Evolutionary conservation across 1,140 invertebrate genomes (phyloP).

Genomic region (Bombus breviceps): DNA sequence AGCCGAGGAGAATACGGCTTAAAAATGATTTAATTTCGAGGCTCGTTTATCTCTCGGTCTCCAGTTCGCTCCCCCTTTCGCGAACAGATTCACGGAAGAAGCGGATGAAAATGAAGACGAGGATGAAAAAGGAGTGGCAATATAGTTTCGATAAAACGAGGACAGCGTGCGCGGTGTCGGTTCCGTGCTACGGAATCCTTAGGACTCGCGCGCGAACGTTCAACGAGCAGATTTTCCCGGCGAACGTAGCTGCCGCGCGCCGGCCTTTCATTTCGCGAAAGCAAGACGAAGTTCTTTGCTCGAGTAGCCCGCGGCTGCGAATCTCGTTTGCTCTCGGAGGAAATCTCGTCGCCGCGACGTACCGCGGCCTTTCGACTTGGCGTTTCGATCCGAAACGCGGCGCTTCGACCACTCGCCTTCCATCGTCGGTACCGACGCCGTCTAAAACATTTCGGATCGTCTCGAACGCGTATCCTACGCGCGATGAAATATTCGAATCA

Average conservation of each 20-base stretch:
- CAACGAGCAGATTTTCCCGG: background rate
- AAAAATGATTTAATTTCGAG: constrained; percentile 73
- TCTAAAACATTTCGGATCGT: too few relatives aligned
- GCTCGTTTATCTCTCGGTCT: constrained; percentile 64
- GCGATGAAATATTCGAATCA: too few relatives aligned
- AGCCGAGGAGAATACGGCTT: constrained; percentile 49
- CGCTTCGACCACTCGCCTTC: background rate
- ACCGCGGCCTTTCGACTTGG: background rate
- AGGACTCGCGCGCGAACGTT: background rate
- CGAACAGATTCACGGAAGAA: background rate
- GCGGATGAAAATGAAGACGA: background rate
- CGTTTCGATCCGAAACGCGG: too few relatives aligned
- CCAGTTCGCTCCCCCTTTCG: background rate
- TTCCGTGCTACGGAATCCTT: background rate
- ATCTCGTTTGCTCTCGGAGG: constrained; percentile 6
- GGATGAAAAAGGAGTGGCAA: too few relatives aligned
- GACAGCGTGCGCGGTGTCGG: background rate
- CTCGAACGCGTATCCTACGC: too few relatives aligned
- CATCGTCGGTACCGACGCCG: too few relatives aligned
- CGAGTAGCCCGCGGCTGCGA: constrained; percentile 16
- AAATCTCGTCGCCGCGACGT: background rate
- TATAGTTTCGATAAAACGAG: background rate
- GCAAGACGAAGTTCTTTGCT: background rate
- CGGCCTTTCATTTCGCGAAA: background rate
- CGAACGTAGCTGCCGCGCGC: background rate